These are phyloP conservation scores for Shinisaurus crocodilurus DNA, from an alignment of 2,113 vertebrate genomes.

Conservation along the genomic window DNA sequence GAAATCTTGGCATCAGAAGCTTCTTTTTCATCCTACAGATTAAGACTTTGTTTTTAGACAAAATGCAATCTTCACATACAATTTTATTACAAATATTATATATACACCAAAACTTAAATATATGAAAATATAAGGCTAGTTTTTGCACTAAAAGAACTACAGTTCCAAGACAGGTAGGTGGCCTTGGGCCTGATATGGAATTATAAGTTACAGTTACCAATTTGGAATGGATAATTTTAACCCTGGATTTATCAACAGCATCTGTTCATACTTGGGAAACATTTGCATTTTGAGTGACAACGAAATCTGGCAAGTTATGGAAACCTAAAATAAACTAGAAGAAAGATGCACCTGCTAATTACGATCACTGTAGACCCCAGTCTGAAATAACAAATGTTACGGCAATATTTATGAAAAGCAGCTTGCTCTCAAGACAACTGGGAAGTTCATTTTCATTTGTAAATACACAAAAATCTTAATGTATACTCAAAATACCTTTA, in stretches of 20 bases:
- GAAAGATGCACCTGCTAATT: rapidly evolving
- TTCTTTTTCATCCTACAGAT: slow-evolving; percentile 84
- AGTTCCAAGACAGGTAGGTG: not conserved
- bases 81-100: not conserved
- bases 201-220: not conserved
- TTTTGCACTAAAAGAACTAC: not conserved
- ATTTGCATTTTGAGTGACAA: not conserved
- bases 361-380: not conserved
- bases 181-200: not conserved
- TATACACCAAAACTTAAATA: not conserved
- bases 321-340: slow-evolving; percentile 4
- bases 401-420: not conserved
- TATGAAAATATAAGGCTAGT: not conserved
- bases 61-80: not conserved
- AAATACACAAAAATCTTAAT: not conserved
- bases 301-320: not conserved
- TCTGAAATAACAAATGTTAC: not conserved
- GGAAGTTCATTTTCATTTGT: rapidly evolving
- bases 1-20: slow-evolving; percentile 84
- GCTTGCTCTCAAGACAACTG: not conserved
- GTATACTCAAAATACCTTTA: slow-evolving; percentile 78
- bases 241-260: not conserved
- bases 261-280: not conserved
- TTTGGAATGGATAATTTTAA: not conserved
- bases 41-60: not conserved